Percentiles rank a stretch among this genome's conserved stretches.
Evolutionary conservation across 1,140 invertebrate species (phyloP).

Genomic region (Diorhabda sublineata): DNA sequence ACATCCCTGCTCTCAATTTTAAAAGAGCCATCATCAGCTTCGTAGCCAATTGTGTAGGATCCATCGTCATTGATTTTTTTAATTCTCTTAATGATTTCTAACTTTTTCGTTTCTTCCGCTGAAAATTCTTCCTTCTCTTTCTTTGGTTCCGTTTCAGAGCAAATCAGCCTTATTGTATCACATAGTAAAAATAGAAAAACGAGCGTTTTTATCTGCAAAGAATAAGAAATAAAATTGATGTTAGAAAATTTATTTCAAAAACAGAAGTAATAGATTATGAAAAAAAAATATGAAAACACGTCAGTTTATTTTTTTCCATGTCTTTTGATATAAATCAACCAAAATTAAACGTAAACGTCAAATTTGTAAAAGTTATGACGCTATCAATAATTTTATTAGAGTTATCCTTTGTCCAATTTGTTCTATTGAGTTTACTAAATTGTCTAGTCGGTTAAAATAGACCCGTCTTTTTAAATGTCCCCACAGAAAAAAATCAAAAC

Average conservation of each 20-base stretch:
- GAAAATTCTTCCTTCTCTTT: constrained; percentile 49
- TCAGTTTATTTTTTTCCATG: background rate
- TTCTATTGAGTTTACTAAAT: too few species aligned
- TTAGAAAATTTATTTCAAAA: background rate
- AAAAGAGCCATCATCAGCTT: constrained; percentile 78
- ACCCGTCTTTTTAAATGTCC: too few species aligned
- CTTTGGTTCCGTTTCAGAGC: constrained; percentile 15
- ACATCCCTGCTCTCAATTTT: constrained; percentile 80
- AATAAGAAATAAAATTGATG: background rate
- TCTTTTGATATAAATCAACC: background rate
- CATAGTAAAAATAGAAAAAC: background rate
- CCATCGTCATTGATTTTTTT: constrained; percentile 78
- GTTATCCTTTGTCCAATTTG: too few species aligned
- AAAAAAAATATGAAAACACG: background rate
- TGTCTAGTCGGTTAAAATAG: too few species aligned
- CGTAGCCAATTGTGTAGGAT: constrained; percentile 80
- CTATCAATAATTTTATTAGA: background rate
- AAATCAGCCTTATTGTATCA: background rate
- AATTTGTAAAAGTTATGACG: background rate
- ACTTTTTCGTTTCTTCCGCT: constrained; percentile 55
- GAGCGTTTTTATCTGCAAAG: constrained; percentile 6
- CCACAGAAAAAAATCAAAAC: too few species aligned
- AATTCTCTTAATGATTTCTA: constrained; percentile 70
- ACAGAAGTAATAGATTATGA: background rate
- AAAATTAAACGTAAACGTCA: background rate